Evolutionary conservation across 2,797 vertebrate species (phyloP), one percentile per base, ranked within the genome.

Genomic region (Rallus crepitans): DNA sequence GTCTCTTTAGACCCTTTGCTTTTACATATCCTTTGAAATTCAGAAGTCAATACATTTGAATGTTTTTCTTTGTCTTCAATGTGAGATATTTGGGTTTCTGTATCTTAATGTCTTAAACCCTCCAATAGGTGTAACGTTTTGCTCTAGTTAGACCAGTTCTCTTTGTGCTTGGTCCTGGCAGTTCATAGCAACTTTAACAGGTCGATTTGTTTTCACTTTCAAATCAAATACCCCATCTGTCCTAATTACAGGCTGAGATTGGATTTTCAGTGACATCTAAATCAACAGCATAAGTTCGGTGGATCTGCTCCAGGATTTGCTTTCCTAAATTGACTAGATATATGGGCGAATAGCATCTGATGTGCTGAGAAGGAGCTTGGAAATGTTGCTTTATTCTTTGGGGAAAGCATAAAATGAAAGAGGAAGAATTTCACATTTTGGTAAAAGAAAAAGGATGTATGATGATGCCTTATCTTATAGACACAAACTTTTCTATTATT

Each of bases 61-160:
- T 68, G 2, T 0, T 45, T 39, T 37, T 47, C 1, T 68, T 64
- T 72, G 4, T 37, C 27, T 78, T 56, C 31, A 40, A 0, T 19
- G 0, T 1, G 3, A 77, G 40, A 33, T 27, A 35, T 65, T 33
- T 56, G 31, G 17, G 7, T 8, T 35, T 47, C 35, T 21, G 8
- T 57, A 14, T 61, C 15, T 82, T 35, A 23, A 9, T 85, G 11
- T 57, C 69, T 87, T 77, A 35, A 72, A 83, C 33, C 6, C 8
- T 75, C 4, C 6, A 48, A 40, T 12, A 78, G 6, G 3, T 53
- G n/a, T 12, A 61, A 4, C 2, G 17, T 61, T 71, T 48, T 71
- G 12, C 14, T 84, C 11, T 15, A 2, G 3, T 30, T 50, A 79
- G 11, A 42, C 24, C 31, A n/a, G 3, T 60, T 76, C 2, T 59